Base-by-base conservation (phyloP, 1,140 invertebrate genomes). In the Himalopsyche phryganea region DNA sequence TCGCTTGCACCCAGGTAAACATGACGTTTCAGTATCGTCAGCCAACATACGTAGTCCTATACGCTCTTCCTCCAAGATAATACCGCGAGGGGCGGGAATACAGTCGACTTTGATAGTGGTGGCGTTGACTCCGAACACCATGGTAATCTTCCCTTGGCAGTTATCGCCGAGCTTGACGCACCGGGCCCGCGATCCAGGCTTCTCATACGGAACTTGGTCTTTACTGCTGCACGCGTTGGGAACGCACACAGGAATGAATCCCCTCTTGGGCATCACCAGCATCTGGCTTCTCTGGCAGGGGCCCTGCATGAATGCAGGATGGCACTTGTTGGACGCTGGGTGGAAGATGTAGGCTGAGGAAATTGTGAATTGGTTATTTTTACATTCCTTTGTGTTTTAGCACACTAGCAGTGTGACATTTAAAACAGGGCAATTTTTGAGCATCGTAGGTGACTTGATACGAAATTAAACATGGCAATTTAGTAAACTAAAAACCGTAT, bases 261-360 rank as follows among this genome's bases (percentile, higher is more conserved):
- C 73, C 44, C 76, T 71, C 17, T 69, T 57, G 1, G 71, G 70
- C 2, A 88, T 70, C 13, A 85, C 68, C 9, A 87, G 67, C 60
- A 84, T 82, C 41, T 86, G 61, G 0, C 70, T 70, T 0, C 52
- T 5, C 3, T 66, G 40, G 65, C 87, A 89, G 0, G 86, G 86
- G 0, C 86, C 86, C 66, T 77, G 78, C 14, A 71, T 70, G 60
- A 79, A 88, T 0, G 81, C 83, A 44, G 79, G 74, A 71, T 81
- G 79, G 58, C 87, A 89, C 1, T 67, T 71, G 57, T 86, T 74
- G 3, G 76, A 77, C 13, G 69, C 62, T 10, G 85, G 81, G 63
- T 85, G 79, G 65, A 83, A 88, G 1, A 88, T 46, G 59, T 78
- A 81, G 50, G 75, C 80, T 84, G 70, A 19, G 74, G 74, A 50